Evolutionary conservation across 2,888 invertebrate species (phyloP), one percentile per base, ranked within the genome.

Genomic region (Itoplectis maculator): DNA sequence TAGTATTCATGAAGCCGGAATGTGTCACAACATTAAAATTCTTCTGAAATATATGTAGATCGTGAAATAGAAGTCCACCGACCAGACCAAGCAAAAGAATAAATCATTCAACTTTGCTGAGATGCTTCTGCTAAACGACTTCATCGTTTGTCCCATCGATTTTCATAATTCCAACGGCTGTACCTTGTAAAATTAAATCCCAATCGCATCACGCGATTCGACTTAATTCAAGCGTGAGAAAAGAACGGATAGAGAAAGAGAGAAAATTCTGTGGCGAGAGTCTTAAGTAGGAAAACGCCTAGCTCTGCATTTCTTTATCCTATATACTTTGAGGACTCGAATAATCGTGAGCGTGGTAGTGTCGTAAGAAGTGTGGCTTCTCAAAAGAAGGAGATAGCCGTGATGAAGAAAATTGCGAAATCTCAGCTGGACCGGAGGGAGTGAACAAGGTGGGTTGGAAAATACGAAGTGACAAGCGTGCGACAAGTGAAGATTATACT

Each of bases 401-500:
- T 37, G 18, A 59, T 59, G 59, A 59, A 59, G 35, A 35, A 59
- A 59, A 59, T 59, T 59, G 59, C 59, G 37, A 59, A 15, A 59
- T 29, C 59, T 59, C 59, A 7, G 37, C 3, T n/a, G 35, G n/a
- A 35, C 5, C 15, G 7, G 35, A 59, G 7, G 37, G 37, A 59
- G 11, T 37, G 35, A 59, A 35, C 2, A 8, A 59, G 35, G 23
- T 13, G 29, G n/a, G n/a, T 35, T 59, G 29, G 59, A 5, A 35
- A 59, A 59, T 15, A 59, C 37, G 59, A 59, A 35, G 35, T 59
- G 37, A 15, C 15, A 59, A 59, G 7, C 59, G 59, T 3, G n/a
- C 59, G 59, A 37, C 59, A 59, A 59, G 37, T 59, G 59, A 15
- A 59, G 29, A 37, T 37, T 59, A 59, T 9, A 59, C 35, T 59